Evolutionary conservation across 1,140 invertebrate genomes (phyloP).

Genomic region (Vollenhovia emeryi): DNA sequence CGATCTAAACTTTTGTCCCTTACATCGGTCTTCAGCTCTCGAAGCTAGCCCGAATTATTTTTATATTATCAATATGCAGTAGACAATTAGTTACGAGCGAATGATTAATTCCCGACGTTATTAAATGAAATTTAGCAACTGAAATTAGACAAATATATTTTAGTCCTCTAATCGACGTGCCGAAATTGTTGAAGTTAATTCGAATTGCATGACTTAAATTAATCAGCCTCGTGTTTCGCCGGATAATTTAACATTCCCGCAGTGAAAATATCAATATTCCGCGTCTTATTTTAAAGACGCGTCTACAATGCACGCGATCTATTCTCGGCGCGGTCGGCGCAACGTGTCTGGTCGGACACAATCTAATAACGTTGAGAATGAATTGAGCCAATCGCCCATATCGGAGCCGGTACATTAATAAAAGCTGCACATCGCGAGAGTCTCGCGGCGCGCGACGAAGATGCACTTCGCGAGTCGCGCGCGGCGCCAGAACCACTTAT

Average conservation of each 20-base stretch:
- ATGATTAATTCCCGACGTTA: background rate
- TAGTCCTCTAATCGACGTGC: background rate
- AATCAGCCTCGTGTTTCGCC: background rate
- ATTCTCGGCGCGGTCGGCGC: background rate
- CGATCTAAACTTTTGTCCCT: background rate
- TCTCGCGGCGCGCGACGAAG: constrained; percentile 21
- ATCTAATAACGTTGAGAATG: constrained; percentile 37
- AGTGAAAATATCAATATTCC: background rate
- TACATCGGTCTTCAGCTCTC: background rate
- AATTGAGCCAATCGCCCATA: constrained; percentile 60
- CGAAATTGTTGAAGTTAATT: background rate
- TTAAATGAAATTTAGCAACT: background rate
- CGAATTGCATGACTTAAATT: constrained; percentile 1
- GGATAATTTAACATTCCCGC: background rate
- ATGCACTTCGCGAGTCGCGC: background rate
- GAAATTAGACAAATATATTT: background rate
- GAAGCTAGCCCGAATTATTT: background rate
- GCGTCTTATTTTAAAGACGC: background rate
- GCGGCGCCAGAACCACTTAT: constrained; percentile 37
- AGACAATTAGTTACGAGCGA: background rate
- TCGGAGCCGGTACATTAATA: constrained; percentile 18
- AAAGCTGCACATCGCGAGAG: background rate
- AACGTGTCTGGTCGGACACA: constrained; percentile 29
- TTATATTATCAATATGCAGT: background rate
- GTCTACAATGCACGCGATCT: background rate